Evolutionary conservation across 2,113 vertebrate species (phyloP), one percentile per base, ranked within the genome.

Genomic region (Catagonus wagneri): DNA sequence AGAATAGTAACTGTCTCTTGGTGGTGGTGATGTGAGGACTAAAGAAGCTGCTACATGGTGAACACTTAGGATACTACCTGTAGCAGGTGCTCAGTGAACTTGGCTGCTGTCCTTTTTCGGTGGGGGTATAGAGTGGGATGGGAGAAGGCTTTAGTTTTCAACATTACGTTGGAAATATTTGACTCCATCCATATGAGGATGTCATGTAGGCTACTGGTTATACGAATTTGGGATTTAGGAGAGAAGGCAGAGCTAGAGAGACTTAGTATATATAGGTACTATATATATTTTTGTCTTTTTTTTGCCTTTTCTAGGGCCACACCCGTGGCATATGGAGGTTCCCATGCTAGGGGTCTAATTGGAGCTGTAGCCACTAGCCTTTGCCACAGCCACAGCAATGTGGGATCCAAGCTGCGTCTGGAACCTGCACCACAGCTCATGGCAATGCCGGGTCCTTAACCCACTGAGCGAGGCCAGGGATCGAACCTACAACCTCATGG

Each of bases 171-270:
- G 86, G 52, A 90, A 29, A 60, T 95, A 81, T 34, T 44, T 63
- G 52, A 95, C 34, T 79, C 52, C 32, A 50, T 56, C 69, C 29
- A 58, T 27, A 63, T 69, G 60, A 39, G 86, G n/a, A 69, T 74
- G n/a, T 92, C 32, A 44, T 36, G 22, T 61, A 85, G 50, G 50
- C 50, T 65, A 13, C 36, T 78, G 32, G 27, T 29, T 83, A 54
- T 72, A 81, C 85, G 32, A 44, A 61, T 84, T 34, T 85, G 58
- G 85, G 44, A 56, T 69, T 93, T 95, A 44, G 63, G 66, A 89
- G 71, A 39, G 60, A 80, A 74, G 23, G 69, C 11, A 54, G 32
- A 13, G 17, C n/a, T 68, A 60, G 32, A 66, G 39, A 78, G 19
- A 89, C 16, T 56, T 89, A 39, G 15, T n/a, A n/a, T n/a, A n/a